Evolutionary conservation across 2,113 vertebrate species (phyloP).

Genomic region (Ginglymostoma cirratum): DNA sequence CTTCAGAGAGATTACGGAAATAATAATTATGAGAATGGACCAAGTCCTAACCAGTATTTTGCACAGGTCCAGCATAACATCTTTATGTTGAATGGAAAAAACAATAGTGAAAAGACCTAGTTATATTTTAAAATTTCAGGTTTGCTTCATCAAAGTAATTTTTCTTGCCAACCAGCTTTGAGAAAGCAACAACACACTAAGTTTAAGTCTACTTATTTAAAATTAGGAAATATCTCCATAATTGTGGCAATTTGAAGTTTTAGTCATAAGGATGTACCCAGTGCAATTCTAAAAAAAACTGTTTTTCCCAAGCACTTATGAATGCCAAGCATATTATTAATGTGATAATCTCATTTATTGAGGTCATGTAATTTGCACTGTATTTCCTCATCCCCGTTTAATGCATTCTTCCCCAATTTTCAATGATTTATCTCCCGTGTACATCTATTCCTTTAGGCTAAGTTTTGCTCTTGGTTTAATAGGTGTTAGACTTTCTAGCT

Average conservation of each 20-base stretch:
- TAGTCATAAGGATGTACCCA: neutral
- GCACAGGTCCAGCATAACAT: neutral
- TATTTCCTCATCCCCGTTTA: neutral
- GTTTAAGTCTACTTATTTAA: neutral
- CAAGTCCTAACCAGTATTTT: too few species aligned
- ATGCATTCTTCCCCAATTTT: neutral
- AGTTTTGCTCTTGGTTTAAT: neutral
- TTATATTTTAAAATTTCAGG: neutral
- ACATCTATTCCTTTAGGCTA: neutral
- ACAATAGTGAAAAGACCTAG: neutral
- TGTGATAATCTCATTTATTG: neutral
- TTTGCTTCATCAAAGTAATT: neutral
- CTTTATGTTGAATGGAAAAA: neutral
- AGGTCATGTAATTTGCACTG: neutral
- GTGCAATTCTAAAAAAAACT: neutral
- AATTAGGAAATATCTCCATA: neutral
- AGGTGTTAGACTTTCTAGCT: neutral
- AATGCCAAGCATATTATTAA: neutral
- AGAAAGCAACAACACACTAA: neutral
- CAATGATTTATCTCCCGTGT: neutral
- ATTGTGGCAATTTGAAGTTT: slow-evolving; percentile 10
- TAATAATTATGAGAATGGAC: too few species aligned
- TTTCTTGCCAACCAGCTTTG: neutral
- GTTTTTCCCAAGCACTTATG: neutral
- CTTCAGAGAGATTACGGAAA: too few species aligned